A percentile compares a stretch with the other conserved stretches of the same genome.
These are phyloP conservation scores for Andrena dorsata DNA, from an alignment of 2,888 invertebrate genomes.

Conservation along the genomic window DNA sequence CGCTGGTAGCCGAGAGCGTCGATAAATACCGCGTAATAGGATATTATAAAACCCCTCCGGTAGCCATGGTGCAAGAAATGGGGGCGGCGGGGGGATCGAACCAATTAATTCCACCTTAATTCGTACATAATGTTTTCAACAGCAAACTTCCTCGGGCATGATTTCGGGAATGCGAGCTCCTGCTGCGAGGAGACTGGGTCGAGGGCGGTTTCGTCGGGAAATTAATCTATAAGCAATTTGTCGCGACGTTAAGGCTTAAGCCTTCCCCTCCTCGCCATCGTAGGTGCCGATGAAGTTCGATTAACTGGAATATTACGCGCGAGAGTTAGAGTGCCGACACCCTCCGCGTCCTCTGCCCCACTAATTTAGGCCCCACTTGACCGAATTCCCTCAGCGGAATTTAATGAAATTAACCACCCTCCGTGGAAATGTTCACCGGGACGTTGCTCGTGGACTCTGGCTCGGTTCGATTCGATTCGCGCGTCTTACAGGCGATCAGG, in stretches of 20 bases:
- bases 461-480: neutral
- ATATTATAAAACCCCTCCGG: neutral
- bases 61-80: too few species aligned
- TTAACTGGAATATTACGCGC: slow-evolving; percentile 64
- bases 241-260: slow-evolving; percentile 58
- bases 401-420: slow-evolving; percentile 15
- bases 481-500: neutral
- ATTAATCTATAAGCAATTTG: slow-evolving; percentile 66
- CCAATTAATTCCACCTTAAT: too few species aligned
- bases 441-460: neutral
- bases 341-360: slow-evolving; percentile 24
- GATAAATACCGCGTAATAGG: neutral
- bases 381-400: slow-evolving; percentile 10
- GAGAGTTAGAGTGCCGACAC: slow-evolving; percentile 46
- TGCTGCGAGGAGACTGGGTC: neutral
- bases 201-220: slow-evolving; percentile 52
- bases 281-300: slow-evolving; percentile 69
- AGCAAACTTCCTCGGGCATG: too few species aligned
- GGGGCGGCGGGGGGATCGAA: too few species aligned
- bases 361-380: slow-evolving; percentile 34
- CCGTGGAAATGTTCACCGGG: neutral
- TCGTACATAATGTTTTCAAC: too few species aligned
- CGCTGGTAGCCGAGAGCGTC: neutral
- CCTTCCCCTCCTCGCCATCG: neutral
- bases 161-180: neutral